Evolutionary conservation across 2,888 invertebrate genomes (phyloP).

Genomic region (Pristionchus japonicus): DNA sequence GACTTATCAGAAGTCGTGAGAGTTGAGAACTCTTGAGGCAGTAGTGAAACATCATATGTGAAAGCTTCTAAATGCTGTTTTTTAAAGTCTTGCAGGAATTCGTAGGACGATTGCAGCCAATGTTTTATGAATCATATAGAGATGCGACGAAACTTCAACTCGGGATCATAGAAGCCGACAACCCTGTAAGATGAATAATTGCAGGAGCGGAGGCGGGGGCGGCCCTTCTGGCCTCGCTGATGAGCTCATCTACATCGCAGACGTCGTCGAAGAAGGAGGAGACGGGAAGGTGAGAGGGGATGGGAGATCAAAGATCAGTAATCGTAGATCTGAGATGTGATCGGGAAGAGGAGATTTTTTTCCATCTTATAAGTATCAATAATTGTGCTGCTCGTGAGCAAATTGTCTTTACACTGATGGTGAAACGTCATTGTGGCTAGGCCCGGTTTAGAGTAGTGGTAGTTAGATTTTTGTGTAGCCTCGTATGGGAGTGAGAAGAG

Average conservation of each 20-base stretch:
- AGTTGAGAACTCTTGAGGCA: neutral
- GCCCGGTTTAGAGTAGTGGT: too few relatives aligned
- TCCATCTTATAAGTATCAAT: too few relatives aligned
- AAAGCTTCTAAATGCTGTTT: neutral
- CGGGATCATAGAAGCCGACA: neutral
- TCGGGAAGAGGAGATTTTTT: too few relatives aligned
- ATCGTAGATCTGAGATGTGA: too few relatives aligned
- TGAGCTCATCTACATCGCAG: neutral
- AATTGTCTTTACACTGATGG: too few relatives aligned
- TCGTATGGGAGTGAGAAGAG: too few relatives aligned
- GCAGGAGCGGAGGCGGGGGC: conserved; percentile 15
- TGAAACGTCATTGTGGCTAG: too few relatives aligned
- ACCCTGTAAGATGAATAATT: neutral
- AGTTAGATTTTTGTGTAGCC: too few relatives aligned
- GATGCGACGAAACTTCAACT: neutral
- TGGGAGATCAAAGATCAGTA: neutral
- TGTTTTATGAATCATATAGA: too few relatives aligned
- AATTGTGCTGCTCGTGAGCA: too few relatives aligned
- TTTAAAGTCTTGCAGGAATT: neutral
- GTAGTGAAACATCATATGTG: neutral
- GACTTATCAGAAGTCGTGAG: neutral
- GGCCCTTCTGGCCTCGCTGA: conserved; percentile 5
- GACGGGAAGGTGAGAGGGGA: neutral
- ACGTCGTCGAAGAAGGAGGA: neutral
- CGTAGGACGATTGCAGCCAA: too few relatives aligned